A percentile compares a stretch with the other conserved stretches of the same genome.
Evolutionary conservation across 2,797 vertebrate genomes (phyloP).

Genomic region (Falco naumanni): DNA sequence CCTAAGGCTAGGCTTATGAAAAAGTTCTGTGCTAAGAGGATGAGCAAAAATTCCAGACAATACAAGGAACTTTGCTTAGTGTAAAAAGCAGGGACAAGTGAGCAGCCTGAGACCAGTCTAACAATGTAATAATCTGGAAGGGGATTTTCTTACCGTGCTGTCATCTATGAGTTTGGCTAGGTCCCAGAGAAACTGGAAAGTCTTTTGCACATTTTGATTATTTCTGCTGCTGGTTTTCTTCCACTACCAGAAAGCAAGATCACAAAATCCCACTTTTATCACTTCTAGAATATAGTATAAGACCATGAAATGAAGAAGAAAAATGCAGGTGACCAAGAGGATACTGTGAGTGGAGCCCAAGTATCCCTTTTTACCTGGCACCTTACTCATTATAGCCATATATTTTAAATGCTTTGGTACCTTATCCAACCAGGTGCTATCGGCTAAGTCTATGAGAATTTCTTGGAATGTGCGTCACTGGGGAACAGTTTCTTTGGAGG

Average conservation of each 20-base stretch:
- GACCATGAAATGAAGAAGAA: conserved; percentile 13
- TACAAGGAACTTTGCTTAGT: background rate
- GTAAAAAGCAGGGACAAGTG: background rate
- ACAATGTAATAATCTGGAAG: background rate
- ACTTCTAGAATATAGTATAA: background rate
- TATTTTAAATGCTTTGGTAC: background rate
- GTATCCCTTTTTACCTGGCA: background rate
- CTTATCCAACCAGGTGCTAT: background rate
- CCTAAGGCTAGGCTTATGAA: conserved; percentile 5
- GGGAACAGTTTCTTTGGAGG: background rate
- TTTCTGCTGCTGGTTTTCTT: background rate
- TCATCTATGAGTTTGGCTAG: background rate
- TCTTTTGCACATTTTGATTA: conserved; percentile 7
- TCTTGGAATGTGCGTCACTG: background rate
- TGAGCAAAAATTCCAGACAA: conserved; percentile 23
- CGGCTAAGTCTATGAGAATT: background rate
- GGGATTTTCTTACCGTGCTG: conserved; percentile 12
- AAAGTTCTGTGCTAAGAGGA: conserved; percentile 17
- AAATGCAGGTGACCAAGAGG: background rate
- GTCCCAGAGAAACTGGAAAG: background rate
- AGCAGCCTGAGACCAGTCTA: background rate
- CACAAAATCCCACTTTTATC: conserved; percentile 26
- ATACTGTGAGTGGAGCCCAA: background rate
- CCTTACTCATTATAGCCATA: background rate
- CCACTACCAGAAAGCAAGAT: background rate